Evolutionary conservation across 2,888 invertebrate species (phyloP), one percentile per base, ranked within the genome.

Genomic region (Cheilosia soror): DNA sequence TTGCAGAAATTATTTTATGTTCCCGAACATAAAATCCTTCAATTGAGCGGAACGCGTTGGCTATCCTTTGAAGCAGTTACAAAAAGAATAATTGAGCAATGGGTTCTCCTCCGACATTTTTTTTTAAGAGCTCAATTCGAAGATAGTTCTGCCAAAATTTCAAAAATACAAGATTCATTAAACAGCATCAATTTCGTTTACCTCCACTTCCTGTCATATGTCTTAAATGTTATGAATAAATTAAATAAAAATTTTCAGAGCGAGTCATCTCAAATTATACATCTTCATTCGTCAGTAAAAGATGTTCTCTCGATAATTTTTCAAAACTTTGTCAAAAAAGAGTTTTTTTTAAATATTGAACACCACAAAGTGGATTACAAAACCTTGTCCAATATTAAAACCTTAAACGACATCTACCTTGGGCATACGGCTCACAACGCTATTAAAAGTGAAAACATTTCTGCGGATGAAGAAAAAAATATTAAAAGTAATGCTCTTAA

Each of bases 41-140:
- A 53, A 11, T 2, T 29, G 6, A 68, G 55, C n/a, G n/a, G n/a
- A n/a, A n/a, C n/a, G n/a, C n/a, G n/a, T n/a, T 68, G 55, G 66
- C 55, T 68, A 3, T 68, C 66, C 4, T 68, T 68, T 42, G 66
- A 68, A 55, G 55, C n/a, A 13, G 53, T 42, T 1, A 29, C 42
- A 5, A 29, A 44, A 13, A 9, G 44, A 31, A 31, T 55, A 20
- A 37, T 55, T 5, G 53, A 66, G 20, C 53, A 66, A 15, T 66
- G 53, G 53, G n/a, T 42, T 13, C 29, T 11, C 4, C 7, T 68
- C 13, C 57, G 27, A 2, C 57, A 68, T 20, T 68, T 44, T 68
- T 68, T 68, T 4, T n/a, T 68, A 40, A 29, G 42, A 44, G 42
- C 55, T 2, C 15, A 55, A 33, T 42, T 55, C 7, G 42, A 68